Evolutionary conservation across 2,888 invertebrate species (phyloP).

Genomic region (Sceliomorpha sp.): DNA sequence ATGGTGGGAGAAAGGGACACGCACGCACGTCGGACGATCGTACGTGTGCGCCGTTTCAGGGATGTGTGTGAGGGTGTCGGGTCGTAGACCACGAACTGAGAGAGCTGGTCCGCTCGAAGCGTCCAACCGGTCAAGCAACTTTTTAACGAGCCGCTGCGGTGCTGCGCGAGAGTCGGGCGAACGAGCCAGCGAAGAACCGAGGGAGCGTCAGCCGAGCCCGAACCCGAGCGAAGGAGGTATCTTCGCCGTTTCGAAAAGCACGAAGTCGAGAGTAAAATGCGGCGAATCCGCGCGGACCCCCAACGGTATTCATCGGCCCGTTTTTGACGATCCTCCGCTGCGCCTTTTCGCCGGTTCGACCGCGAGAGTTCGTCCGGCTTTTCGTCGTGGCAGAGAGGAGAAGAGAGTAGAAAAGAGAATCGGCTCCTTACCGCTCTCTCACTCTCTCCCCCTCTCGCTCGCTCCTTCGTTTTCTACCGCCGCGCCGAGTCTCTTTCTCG

Average conservation of each 20-base stretch:
- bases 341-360: not conserved
- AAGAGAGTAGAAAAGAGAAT: too few species aligned
- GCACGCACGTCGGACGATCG: too few species aligned
- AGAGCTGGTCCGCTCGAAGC: conserved; percentile 59
- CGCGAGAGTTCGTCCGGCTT: conserved; percentile 5
- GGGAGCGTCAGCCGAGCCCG: conserved; percentile 57
- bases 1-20: too few species aligned
- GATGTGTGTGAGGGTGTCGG: conserved; percentile 73
- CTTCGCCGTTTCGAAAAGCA: conserved; percentile 64
- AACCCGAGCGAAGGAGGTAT: conserved; percentile 61
- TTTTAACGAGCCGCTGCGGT: conserved; percentile 79
- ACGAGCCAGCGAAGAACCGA: too few species aligned
- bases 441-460: conserved; percentile 3
- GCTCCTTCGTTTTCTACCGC: not conserved
- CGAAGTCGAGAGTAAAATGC: conserved; percentile 65
- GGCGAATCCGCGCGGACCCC: conserved; percentile 48
- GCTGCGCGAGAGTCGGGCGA: too few species aligned
- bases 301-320: conserved; percentile 4
- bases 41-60: conserved; percentile 63
- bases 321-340: conserved; percentile 9
- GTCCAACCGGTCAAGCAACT: conserved; percentile 80
- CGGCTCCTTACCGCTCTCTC: too few species aligned
- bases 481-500: not conserved
- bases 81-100: conserved; percentile 76
- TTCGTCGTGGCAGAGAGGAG: too few species aligned